phyloP scores from a whole-genome alignment of 2,888 invertebrate species.

The Linnaemya vulpina region DNA sequence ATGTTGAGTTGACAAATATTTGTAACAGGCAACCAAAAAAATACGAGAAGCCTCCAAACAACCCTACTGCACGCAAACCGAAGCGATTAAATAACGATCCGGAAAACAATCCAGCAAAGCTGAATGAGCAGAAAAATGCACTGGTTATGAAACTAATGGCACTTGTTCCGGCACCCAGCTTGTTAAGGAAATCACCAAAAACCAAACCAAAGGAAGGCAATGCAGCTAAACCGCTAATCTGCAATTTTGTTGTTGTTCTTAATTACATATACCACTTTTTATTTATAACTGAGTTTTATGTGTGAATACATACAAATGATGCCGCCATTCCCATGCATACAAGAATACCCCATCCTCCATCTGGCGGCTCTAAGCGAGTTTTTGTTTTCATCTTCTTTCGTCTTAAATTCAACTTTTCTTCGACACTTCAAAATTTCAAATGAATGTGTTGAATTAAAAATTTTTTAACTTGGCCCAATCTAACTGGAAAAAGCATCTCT shows the following conservation, averaged over 20 bases:
- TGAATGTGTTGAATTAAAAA: slow-evolving; percentile 37
- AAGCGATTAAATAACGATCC: slow-evolving; percentile 87
- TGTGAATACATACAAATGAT: slow-evolving; percentile 87
- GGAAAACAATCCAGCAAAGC: slow-evolving; percentile 86
- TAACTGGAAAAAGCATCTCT: slow-evolving; percentile 36
- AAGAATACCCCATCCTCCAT: slow-evolving; percentile 92
- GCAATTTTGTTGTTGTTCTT: slow-evolving; percentile 55
- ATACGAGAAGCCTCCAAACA: slow-evolving; percentile 87
- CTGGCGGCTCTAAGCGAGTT: slow-evolving; percentile 84
- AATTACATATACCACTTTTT: not conserved
- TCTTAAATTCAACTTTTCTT: slow-evolving; percentile 18
- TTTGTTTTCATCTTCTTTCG: slow-evolving; percentile 65
- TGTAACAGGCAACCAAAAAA: slow-evolving; percentile 86
- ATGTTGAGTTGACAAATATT: slow-evolving; percentile 86
- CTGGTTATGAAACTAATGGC: slow-evolving; percentile 88
- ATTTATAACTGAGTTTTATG: not conserved
- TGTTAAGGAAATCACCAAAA: slow-evolving; percentile 87
- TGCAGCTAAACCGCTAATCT: slow-evolving; percentile 88
- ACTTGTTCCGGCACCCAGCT: slow-evolving; percentile 87
- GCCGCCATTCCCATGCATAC: slow-evolving; percentile 89
- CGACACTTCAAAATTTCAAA: slow-evolving; percentile 34
- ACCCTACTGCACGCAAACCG: slow-evolving; percentile 87
- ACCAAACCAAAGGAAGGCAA: slow-evolving; percentile 88
- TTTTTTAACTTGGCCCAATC: slow-evolving; percentile 33
- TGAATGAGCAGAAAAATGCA: slow-evolving; percentile 85